Percentiles rank a stretch among this genome's conserved stretches.
These are phyloP conservation scores for Pelodytes ibericus DNA, from an alignment of 2,797 vertebrate genomes.

Conservation along the genomic window DNA sequence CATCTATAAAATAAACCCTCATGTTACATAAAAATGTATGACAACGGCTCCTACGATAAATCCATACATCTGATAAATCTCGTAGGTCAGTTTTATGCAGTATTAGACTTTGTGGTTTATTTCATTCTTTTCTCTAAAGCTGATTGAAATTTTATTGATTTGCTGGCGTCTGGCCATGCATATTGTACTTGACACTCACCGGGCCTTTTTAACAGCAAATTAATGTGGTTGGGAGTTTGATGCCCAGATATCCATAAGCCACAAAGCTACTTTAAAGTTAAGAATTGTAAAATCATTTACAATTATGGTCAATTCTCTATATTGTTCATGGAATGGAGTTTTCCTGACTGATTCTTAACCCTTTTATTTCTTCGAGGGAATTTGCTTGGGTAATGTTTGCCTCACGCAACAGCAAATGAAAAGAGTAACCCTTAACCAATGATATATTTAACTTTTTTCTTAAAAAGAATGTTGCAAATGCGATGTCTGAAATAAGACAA, in stretches of 20 bases:
- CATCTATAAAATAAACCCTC: conserved; percentile 22
- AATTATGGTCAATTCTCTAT: conserved; percentile 2
- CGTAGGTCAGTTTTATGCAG: conserved; percentile 40
- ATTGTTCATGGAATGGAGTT: conserved; percentile 1
- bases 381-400: neutral
- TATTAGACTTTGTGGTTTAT: conserved; percentile 42
- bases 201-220: conserved; percentile 44
- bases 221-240: conserved; percentile 42
- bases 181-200: conserved; percentile 26
- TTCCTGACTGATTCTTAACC: neutral
- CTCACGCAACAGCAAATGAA: too few species aligned
- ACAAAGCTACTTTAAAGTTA: conserved; percentile 25
- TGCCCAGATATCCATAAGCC: conserved; percentile 37
- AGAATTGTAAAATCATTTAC: conserved; percentile 16
- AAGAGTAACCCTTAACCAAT: too few species aligned
- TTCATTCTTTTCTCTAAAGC: conserved; percentile 42
- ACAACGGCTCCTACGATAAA: conserved; percentile 22
- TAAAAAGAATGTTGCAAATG: too few species aligned
- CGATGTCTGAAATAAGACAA: too few species aligned
- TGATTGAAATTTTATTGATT: conserved; percentile 52
- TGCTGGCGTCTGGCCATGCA: conserved; percentile 26
- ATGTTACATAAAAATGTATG: conserved; percentile 19
- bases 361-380: neutral
- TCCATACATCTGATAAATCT: conserved; percentile 45
- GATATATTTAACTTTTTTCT: too few species aligned